Percentiles rank a stretch among this genome's conserved stretches.
Conservation (phyloP, 2,888 invertebrate genomes). For the Dryocosmus kuriphilus region DNA sequence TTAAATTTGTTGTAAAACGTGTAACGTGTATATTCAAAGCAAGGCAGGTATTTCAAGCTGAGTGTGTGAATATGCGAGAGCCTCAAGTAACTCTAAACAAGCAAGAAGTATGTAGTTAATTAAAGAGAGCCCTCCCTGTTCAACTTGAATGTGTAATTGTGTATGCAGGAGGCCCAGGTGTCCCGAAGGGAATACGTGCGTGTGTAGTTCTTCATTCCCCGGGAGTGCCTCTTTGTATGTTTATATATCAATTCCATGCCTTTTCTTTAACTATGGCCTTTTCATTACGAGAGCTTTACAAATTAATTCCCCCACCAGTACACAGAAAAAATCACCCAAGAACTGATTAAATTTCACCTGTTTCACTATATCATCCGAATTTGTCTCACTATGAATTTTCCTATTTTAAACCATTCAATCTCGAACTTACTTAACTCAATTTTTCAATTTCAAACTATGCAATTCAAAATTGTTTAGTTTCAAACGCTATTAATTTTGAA, state of each 20-base stretch:
- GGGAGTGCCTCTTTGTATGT: slow-evolving; percentile 6
- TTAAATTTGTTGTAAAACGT: slow-evolving; percentile 2
- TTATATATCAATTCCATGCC: slow-evolving; percentile 15
- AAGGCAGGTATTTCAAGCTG: not conserved
- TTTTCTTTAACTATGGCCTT: slow-evolving; percentile 18
- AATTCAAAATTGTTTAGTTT: too few relatives aligned
- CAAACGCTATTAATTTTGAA: too few relatives aligned
- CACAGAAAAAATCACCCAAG: not conserved
- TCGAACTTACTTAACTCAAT: too few relatives aligned
- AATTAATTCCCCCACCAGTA: not conserved
- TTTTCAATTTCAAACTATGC: too few relatives aligned
- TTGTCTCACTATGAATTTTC: too few relatives aligned
- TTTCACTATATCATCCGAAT: not conserved
- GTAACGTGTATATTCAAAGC: slow-evolving; percentile 14
- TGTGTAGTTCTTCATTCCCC: slow-evolving; percentile 20
- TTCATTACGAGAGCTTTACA: not conserved
- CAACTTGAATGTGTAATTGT: not conserved
- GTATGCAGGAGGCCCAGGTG: not conserved
- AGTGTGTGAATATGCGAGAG: slow-evolving; percentile 30
- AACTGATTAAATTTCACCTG: not conserved
- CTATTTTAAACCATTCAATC: too few relatives aligned
- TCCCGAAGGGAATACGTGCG: slow-evolving; percentile 23
- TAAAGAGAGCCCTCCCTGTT: slow-evolving; percentile 16
- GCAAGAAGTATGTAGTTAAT: slow-evolving; percentile 35
- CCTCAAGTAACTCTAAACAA: slow-evolving; percentile 30